Conservation (phyloP, 2,113 vertebrate genomes). For the Menura novaehollandiae region DNA sequence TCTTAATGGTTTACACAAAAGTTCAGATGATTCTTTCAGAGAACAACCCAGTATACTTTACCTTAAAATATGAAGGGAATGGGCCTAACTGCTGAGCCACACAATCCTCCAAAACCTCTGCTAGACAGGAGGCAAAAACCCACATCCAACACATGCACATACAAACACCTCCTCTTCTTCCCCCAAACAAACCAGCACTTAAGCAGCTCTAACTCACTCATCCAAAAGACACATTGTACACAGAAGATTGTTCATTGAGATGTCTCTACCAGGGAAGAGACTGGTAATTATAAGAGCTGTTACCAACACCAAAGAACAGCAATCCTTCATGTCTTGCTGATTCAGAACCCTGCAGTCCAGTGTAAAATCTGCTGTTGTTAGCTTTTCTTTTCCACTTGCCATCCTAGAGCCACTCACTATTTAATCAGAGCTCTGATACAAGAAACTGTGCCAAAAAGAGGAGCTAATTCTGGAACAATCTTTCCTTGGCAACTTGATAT, state of each 20-base stretch:
- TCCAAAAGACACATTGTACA: not conserved
- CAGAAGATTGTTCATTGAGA: not conserved
- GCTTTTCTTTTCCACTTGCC: not conserved
- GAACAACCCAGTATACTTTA: not conserved
- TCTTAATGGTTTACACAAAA: not conserved
- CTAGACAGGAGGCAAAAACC: not conserved
- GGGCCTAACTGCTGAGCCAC: not conserved
- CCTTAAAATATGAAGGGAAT: not conserved
- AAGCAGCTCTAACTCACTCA: not conserved
- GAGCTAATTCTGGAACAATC: not conserved
- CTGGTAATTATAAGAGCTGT: not conserved
- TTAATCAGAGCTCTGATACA: not conserved
- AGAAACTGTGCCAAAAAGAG: not conserved
- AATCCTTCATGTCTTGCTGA: not conserved
- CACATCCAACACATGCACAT: fast-evolving
- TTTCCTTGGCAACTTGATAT: not conserved
- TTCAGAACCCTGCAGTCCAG: not conserved
- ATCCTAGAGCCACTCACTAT: not conserved
- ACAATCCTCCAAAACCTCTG: not conserved
- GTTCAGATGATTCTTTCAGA: not conserved
- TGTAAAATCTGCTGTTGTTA: not conserved
- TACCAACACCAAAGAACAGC: not conserved
- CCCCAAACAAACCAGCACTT: not conserved
- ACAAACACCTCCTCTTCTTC: not conserved
- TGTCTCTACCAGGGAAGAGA: not conserved